phyloP scores from a whole-genome alignment of 2,888 invertebrate genomes.

The Leucozona laternaria region DNA sequence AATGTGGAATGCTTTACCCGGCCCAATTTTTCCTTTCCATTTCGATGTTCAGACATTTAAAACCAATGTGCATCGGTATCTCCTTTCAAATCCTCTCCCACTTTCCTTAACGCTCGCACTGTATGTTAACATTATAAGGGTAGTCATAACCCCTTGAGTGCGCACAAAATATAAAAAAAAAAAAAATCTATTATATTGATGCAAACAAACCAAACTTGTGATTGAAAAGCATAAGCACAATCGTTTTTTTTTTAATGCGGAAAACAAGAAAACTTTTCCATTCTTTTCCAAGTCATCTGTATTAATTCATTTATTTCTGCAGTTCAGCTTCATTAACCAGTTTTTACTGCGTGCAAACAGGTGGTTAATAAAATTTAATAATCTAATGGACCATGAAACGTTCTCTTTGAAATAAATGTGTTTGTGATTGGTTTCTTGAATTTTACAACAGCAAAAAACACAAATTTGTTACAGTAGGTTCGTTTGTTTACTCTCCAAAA shows the following conservation, averaged over 20 bases:
- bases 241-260: neutral
- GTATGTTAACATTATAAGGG: too few species aligned
- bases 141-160: too few species aligned
- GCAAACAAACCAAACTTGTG: neutral
- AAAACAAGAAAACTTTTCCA: conserved; percentile 5
- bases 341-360: conserved; percentile 42
- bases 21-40: too few species aligned
- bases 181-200: too few species aligned
- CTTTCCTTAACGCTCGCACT: too few species aligned
- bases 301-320: neutral
- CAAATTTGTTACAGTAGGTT: neutral
- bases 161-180: too few species aligned
- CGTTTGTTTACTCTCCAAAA: too few species aligned
- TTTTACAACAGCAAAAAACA: neutral
- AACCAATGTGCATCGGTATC: too few species aligned
- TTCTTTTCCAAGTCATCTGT: conserved; percentile 20
- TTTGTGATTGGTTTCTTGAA: neutral
- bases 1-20: too few species aligned
- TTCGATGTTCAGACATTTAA: too few species aligned
- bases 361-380: conserved; percentile 25
- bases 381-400: conserved; percentile 46
- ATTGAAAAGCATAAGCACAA: neutral
- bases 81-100: too few species aligned
- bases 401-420: conserved; percentile 35
- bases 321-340: conserved; percentile 45